Evolutionary conservation across 2,113 vertebrate genomes (phyloP).

Genomic region (Polypterus bichir): DNA sequence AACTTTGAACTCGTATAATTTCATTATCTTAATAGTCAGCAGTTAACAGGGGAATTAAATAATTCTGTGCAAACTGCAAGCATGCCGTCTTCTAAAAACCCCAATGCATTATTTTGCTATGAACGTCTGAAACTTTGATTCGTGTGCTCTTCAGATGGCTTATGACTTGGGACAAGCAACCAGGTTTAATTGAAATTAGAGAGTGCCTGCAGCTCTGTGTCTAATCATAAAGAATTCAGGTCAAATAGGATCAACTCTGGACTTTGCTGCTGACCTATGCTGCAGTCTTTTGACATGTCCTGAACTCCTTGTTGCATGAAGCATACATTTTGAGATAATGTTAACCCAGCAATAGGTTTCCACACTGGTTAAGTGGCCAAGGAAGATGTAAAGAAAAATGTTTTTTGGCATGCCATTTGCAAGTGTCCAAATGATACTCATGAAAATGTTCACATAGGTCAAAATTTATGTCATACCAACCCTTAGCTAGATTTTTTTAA

Average conservation of each 20-base stretch:
- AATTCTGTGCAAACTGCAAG: slow-evolving; percentile 2
- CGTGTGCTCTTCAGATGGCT: background rate
- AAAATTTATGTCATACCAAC: too few species aligned
- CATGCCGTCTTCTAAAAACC: background rate
- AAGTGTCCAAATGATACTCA: too few species aligned
- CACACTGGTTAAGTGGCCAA: background rate
- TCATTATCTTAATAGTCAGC: slow-evolving; percentile 23
- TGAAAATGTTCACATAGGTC: too few species aligned
- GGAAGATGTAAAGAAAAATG: background rate
- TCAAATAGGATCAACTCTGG: background rate
- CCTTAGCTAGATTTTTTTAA: too few species aligned
- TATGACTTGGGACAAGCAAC: slow-evolving; percentile 4
- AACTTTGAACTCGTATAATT: slow-evolving; percentile 20
- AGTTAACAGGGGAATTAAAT: slow-evolving; percentile 14
- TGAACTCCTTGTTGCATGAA: background rate
- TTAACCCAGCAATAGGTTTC: background rate
- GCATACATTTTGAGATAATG: background rate
- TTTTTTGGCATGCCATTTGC: background rate
- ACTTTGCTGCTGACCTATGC: slow-evolving; percentile 4
- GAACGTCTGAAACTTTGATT: background rate
- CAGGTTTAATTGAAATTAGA: slow-evolving; percentile 5
- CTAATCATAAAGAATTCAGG: slow-evolving; percentile 2
- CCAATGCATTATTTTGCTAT: background rate
- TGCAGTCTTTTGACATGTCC: slow-evolving; percentile 1
- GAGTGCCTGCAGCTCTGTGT: background rate